Evolutionary conservation across 2,113 vertebrate species (phyloP).

Genomic region (Talpa occidentalis): DNA sequence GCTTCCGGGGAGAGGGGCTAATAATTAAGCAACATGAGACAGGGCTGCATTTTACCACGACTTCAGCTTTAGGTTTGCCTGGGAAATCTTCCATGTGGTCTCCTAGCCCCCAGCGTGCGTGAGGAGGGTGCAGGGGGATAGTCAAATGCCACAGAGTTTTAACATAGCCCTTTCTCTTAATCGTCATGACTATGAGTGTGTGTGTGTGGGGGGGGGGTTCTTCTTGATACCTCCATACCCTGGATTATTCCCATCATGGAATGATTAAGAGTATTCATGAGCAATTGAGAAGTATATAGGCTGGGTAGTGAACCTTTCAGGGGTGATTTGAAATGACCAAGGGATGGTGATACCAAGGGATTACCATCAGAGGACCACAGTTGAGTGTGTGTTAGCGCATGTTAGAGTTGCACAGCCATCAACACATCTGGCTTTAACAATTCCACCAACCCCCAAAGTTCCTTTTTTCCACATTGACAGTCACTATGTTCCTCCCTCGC

Average conservation of each 20-base stretch:
- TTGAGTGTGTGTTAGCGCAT: not conserved
- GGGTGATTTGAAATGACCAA: not conserved
- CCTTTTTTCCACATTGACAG: rapidly evolving
- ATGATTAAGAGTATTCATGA: not conserved
- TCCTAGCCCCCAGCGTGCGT: no score
- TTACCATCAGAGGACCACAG: not conserved
- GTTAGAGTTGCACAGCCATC: not conserved
- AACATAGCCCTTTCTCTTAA: not conserved
- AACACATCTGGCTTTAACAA: not conserved
- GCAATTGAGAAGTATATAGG: not conserved
- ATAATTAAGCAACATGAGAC: not conserved
- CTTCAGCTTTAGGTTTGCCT: not conserved
- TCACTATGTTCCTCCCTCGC: not conserved
- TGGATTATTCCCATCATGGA: not conserved
- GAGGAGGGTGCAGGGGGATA: not conserved
- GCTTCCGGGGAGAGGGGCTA: not conserved
- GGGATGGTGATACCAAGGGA: not conserved
- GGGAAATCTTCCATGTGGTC: not conserved
- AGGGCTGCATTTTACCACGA: rapidly evolving
- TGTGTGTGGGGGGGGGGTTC: not conserved
- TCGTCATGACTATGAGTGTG: not conserved
- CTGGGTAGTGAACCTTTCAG: not conserved
- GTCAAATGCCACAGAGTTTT: not conserved
- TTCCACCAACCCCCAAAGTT: rapidly evolving
- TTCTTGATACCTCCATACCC: not conserved